Conservation (phyloP, 2,797 vertebrate species). For the Vespertilio murinus region DNA sequence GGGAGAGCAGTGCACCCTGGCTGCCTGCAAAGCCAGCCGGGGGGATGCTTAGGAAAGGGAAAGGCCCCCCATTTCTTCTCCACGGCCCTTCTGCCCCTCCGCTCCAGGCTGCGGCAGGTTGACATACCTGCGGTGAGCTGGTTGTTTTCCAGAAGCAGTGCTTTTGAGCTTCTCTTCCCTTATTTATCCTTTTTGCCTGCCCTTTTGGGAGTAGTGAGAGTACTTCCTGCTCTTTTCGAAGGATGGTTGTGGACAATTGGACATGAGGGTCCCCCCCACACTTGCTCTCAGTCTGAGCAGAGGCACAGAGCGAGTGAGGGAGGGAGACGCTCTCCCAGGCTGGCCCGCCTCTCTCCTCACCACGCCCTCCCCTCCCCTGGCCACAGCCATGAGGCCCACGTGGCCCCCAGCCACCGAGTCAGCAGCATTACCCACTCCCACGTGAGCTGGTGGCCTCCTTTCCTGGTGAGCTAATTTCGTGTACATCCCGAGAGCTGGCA, state of each 20-base stretch:
- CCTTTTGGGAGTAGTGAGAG: neutral
- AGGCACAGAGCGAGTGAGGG: neutral
- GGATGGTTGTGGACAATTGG: neutral
- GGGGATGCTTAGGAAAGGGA: neutral
- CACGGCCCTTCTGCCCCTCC: neutral
- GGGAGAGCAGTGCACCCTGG: neutral
- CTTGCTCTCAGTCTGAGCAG: neutral
- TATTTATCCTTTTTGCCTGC: neutral
- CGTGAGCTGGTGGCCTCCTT: neutral
- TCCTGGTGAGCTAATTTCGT: neutral
- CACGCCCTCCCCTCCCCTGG: neutral
- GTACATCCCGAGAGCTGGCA: neutral
- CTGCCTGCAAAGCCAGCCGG: neutral
- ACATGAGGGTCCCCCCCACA: neutral
- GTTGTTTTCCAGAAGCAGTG: neutral
- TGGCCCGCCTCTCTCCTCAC: neutral
- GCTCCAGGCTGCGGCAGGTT: neutral
- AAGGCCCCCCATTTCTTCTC: neutral
- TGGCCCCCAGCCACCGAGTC: neutral
- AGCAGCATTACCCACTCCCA: neutral
- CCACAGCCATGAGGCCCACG: neutral
- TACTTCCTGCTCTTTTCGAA: neutral
- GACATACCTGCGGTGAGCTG: neutral
- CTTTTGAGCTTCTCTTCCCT: slow-evolving; percentile 19
- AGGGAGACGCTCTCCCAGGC: neutral